Base-by-base conservation (phyloP, 2,797 vertebrate species). In the Austrolebias charrua region DNA sequence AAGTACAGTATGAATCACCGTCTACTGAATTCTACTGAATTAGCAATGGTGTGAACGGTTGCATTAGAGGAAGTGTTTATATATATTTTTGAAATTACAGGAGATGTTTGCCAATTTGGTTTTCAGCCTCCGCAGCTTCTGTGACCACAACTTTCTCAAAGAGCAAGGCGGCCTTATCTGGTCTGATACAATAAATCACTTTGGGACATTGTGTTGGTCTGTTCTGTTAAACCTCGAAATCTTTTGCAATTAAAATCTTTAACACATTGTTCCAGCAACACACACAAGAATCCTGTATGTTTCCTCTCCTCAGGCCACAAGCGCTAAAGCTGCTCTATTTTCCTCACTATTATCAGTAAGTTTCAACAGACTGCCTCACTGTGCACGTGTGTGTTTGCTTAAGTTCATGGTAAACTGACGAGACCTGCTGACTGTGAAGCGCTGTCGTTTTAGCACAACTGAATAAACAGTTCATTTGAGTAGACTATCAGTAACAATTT, bases 41-140 rank as follows among this genome's bases (percentile, higher is more conserved):
- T n/a, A 0, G 20, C 55, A 63, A 46, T 55, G 18, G 6, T 20
- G 24, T 16, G n/a, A 46, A 28, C 12, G 13, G 20, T 4, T 1
- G 33, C 40, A 19, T 0, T 40, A 13, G 24, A 10, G 3, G 3
- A 14, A 44, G 15, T 60, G 42, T 44, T 48, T 47, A 56, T 38
- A 53, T 70, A 53, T 19, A 43, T 8, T 55, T 15, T 24, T 55
- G 1, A 12, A 6, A 67, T 49, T 16, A 58, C 45, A 44, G 33
- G 15, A 31, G 18, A 35, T 57, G 43, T 33, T 24, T 33, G 15
- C 14, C 64, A 40, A 33, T 0, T 47, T 28, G 10, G 47, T 13
- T 19, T 68, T 28, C 6, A 53, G 43, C 15, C 5, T 69, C 72
- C 76, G 72, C 75, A 43, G 74, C 71, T 53, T 75, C 43, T 50